Conservation (phyloP, 2,797 vertebrate species). For the Betta splendens region DNA sequence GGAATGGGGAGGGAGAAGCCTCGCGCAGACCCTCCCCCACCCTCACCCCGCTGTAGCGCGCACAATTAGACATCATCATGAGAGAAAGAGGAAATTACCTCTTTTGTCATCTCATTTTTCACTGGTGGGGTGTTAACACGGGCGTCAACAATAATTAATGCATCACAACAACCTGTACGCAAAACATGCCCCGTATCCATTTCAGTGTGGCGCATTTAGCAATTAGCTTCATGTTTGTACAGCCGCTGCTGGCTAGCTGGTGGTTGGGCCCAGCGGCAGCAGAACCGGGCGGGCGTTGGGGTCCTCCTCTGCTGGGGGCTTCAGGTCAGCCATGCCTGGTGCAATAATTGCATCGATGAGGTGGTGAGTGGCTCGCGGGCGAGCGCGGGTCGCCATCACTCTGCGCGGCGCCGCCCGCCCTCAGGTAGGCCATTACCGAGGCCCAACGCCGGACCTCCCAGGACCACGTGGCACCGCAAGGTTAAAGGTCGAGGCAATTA, state of each 20-base stretch:
- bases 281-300: constrained; percentile 19
- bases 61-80: constrained; percentile 72
- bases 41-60: constrained; percentile 45
- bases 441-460: constrained; percentile 54
- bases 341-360: constrained; percentile 75
- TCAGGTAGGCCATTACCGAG: constrained; percentile 70
- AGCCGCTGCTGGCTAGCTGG: constrained; percentile 2
- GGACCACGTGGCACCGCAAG: constrained; percentile 64
- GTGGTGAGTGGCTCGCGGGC: constrained; percentile 57
- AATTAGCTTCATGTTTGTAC: constrained; percentile 31
- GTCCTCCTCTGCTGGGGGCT: constrained; percentile 34
- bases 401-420: constrained; percentile 63
- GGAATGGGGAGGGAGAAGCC: constrained; percentile 52
- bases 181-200: constrained; percentile 35
- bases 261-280: constrained; percentile 23
- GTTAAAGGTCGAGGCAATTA: constrained; percentile 67
- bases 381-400: constrained; percentile 71
- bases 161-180: constrained; percentile 36
- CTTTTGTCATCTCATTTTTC: constrained; percentile 79
- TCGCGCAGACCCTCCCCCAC: constrained; percentile 41
- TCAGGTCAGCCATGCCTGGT: constrained; percentile 46
- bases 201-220: constrained; percentile 48
- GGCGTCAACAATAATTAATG: constrained; percentile 71
- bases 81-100: constrained; percentile 77
- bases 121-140: constrained; percentile 54